Evolutionary conservation across 2,888 invertebrate species (phyloP), one percentile per base, ranked within the genome.

Genomic region (Ligdia adustata): DNA sequence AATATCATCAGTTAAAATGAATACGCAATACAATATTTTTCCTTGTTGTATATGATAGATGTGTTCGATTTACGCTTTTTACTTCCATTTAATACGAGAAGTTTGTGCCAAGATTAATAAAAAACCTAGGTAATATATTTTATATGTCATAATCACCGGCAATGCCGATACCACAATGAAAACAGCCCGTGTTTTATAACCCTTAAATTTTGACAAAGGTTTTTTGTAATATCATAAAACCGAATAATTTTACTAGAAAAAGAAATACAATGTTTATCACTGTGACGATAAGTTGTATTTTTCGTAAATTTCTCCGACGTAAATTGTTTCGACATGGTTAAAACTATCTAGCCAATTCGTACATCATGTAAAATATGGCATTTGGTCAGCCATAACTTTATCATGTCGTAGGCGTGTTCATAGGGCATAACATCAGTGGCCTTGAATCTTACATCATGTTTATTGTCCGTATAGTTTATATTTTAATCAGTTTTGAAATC

Each of bases 31-130:
- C 48, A 62, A 48, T 68, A 54, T 64, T 58, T 57, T 55, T 56
- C 56, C 63, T 65, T 66, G 67, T 69, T 64, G 58, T 55, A 55
- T 50, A 57, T 75, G 78, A 79, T 69, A 72, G 75, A 80, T 75
- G 64, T 66, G 60, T 72, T 69, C 62, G 52, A 66, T 75, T 68
- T 69, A 71, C 57, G 66, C 64, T 68, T 72, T 69, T 79, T 73
- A 73, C 72, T 70, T 67, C 57, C 66, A 57, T 67, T 69, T 72
- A 74, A 68, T 75, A 68, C 57, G 62, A 53, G 58, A 62, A 64
- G 66, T 62, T 62, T 47, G 69, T 80, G 81, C 80, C 80, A 80
- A 80, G 65, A 72, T 60, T 53, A 69, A 62, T 65, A 69, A 66
- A 65, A 64, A 54, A 14, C 11, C 32, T 46, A 53, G 31, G 39